These are phyloP conservation scores for Callyntrura sp. DNA, from an alignment of 2,888 invertebrate species.

Conservation along the genomic window DNA sequence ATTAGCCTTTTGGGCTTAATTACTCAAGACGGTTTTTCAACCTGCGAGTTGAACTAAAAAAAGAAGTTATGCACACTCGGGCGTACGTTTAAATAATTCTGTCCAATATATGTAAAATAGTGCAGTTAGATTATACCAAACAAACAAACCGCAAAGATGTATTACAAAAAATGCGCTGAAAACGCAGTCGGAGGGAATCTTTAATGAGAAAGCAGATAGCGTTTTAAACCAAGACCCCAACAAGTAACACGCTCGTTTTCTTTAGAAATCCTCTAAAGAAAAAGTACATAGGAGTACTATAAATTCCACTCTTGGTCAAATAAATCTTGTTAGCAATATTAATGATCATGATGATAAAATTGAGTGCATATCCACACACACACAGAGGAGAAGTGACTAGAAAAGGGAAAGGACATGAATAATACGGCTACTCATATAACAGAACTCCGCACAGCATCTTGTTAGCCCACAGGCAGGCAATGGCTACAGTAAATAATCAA, in stretches of 20 bases:
- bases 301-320: not conserved
- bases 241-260: not conserved
- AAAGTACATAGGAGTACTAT: no score
- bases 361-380: not conserved
- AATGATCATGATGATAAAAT: constrained; percentile 36
- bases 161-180: not conserved
- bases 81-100: not conserved
- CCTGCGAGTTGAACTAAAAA: not conserved
- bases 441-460: constrained; percentile 51
- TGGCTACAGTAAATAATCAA: constrained; percentile 79
- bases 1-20: constrained; percentile 79
- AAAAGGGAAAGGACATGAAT: constrained; percentile 27
- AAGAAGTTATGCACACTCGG: not conserved
- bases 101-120: constrained; percentile 2
- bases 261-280: not conserved
- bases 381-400: not conserved
- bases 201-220: no score
- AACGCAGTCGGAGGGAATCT: no score
- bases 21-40: not conserved
- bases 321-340: constrained; percentile 1
- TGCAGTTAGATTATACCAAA: not conserved
- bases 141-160: not conserved
- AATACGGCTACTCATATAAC: constrained; percentile 17
- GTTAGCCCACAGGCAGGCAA: constrained; percentile 73
- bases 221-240: no score